Evolutionary conservation across 1,140 invertebrate genomes (phyloP).

Genomic region (Phocides pigmalion): DNA sequence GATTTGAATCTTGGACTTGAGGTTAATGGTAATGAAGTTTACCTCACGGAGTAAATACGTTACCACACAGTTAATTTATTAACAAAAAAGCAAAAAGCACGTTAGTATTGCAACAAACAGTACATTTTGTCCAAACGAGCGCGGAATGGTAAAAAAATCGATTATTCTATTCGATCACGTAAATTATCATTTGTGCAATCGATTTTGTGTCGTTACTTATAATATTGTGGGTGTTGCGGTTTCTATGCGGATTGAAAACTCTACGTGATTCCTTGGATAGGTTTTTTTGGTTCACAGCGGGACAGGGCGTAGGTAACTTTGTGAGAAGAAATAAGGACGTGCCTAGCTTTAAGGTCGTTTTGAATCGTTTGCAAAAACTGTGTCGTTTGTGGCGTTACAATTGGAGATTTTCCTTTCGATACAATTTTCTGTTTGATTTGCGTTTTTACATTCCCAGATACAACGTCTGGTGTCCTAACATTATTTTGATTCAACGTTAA

Average conservation of each 20-base stretch:
- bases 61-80: not conserved
- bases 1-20: no score
- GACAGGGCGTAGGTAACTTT: no score
- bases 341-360: slow-evolving; percentile 43
- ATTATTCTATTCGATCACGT: slow-evolving; percentile 72
- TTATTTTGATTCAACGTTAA: no score
- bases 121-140: slow-evolving; percentile 37
- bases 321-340: slow-evolving; percentile 71
- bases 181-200: slow-evolving; percentile 80
- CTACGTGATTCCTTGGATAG: slow-evolving; percentile 74
- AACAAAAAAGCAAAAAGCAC: not conserved
- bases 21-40: no score
- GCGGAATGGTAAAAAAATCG: slow-evolving; percentile 62
- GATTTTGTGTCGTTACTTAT: slow-evolving; percentile 57
- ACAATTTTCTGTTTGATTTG: not conserved
- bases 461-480: not conserved
- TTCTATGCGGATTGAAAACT: slow-evolving; percentile 65
- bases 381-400: slow-evolving; percentile 7
- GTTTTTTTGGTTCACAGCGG: slow-evolving; percentile 59
- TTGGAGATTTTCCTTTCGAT: not conserved
- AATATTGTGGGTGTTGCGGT: slow-evolving; percentile 73
- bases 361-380: slow-evolving; percentile 28
- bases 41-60: no score
- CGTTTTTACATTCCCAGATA: not conserved
- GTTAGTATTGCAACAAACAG: not conserved